These are phyloP conservation scores for Halcyon chelicuti DNA, from an alignment of 2,797 vertebrate genomes.

Conservation along the genomic window DNA sequence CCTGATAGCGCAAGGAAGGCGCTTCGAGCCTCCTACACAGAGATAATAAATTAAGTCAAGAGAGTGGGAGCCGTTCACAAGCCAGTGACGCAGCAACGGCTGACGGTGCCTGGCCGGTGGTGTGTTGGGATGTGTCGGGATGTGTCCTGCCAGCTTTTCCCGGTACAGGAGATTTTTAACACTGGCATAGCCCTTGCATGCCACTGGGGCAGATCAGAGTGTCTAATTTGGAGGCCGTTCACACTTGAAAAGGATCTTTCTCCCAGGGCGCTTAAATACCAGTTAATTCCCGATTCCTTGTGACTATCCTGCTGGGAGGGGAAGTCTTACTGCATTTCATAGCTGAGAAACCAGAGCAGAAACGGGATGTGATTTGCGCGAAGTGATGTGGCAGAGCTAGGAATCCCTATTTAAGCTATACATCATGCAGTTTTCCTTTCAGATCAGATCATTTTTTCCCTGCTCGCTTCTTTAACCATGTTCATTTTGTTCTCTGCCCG, in stretches of 20 bases:
- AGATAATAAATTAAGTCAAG: not conserved
- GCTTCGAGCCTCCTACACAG: not conserved
- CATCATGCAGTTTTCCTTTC: not conserved
- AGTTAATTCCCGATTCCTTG: not conserved
- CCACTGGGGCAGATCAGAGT: not conserved
- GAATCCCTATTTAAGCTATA: not conserved
- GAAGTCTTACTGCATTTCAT: not conserved
- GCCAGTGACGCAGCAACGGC: not conserved
- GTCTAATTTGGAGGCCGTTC: not conserved
- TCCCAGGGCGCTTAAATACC: not conserved
- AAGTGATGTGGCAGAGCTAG: not conserved
- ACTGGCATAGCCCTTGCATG: not conserved
- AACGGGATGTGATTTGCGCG: not conserved
- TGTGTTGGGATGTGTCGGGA: not conserved
- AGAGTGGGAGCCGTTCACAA: not conserved
- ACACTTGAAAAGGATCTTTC: not conserved
- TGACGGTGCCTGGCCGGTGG: not conserved
- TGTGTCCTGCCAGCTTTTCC: not conserved
- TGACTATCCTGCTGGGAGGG: not conserved
- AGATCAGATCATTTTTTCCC: not conserved
- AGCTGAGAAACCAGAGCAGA: not conserved
- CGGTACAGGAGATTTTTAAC: not conserved
- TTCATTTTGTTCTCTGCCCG: not conserved
- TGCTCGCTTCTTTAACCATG: accelerated
- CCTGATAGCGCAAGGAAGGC: not conserved